These are phyloP conservation scores for Tragelaphus scriptus DNA, from an alignment of 2,113 vertebrate genomes.

Conservation along the genomic window DNA sequence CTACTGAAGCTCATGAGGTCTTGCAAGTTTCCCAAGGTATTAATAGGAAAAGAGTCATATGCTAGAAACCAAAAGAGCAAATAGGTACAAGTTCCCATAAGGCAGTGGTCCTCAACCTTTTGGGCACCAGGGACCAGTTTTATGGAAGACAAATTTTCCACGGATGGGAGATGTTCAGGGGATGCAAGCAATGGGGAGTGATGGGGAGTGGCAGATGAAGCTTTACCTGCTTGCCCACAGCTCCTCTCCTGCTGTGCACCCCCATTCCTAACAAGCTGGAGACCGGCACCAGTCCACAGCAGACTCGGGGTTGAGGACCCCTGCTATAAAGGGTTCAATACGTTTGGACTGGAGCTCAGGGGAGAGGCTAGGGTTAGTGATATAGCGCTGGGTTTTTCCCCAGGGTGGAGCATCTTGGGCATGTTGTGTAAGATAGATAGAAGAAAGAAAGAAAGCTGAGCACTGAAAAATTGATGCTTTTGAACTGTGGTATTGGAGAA, in stretches of 20 bases:
- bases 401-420: fast-evolving
- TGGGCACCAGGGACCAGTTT: background rate
- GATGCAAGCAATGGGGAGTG: background rate
- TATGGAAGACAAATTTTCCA: background rate
- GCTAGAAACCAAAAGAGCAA: background rate
- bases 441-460: background rate
- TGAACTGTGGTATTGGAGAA: background rate
- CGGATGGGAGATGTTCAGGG: background rate
- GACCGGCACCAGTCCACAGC: fast-evolving
- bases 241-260: background rate
- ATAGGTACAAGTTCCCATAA: background rate
- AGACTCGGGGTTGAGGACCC: background rate
- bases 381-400: background rate
- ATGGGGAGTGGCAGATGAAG: background rate
- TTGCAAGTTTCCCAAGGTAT: background rate
- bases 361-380: background rate
- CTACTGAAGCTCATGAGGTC: background rate
- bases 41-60: background rate
- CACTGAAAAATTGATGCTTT: background rate
- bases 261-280: background rate
- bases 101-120: background rate
- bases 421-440: background rate
- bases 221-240: background rate
- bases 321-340: background rate
- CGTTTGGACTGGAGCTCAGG: background rate